Conservation (phyloP, 2,797 vertebrate genomes). For the Enteromius fasciolatus region DNA sequence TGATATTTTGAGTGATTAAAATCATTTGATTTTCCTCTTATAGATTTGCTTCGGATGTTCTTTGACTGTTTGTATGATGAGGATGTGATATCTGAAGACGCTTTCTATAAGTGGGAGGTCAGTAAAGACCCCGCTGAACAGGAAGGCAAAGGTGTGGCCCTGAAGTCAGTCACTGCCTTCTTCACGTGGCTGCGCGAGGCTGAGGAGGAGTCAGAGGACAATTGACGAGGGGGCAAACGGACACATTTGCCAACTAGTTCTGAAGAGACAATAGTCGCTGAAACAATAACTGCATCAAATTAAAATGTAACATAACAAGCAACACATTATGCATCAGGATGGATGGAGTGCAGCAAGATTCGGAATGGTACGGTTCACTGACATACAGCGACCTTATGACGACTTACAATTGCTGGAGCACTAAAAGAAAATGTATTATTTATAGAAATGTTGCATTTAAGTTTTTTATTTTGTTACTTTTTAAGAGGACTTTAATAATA, state of each 20-base stretch:
- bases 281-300: constrained; percentile 60
- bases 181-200: constrained; percentile 98
- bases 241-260: constrained; percentile 59
- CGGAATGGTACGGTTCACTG: constrained; percentile 84
- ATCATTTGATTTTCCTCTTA: neutral
- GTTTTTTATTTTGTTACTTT: constrained; percentile 92
- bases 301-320: constrained; percentile 57
- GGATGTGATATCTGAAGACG: constrained; percentile 98
- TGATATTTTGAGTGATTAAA: neutral
- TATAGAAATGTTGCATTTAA: constrained; percentile 98
- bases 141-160: constrained; percentile 93
- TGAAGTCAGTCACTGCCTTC: constrained; percentile 97
- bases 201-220: constrained; percentile 98
- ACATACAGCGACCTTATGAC: constrained; percentile 76
- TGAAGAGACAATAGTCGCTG: constrained; percentile 57
- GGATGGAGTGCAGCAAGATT: constrained; percentile 20
- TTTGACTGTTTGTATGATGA: constrained; percentile 98
- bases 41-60: constrained; percentile 97
- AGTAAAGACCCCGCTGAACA: constrained; percentile 96
- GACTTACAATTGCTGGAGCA: constrained; percentile 89
- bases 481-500: constrained; percentile 86
- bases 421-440: constrained; percentile 88
- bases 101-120: constrained; percentile 96
- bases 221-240: constrained; percentile 83
- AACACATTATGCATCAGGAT: constrained; percentile 55